Base-by-base conservation (phyloP, 1,140 invertebrate genomes). In the Tetragonula clypearis region DNA sequence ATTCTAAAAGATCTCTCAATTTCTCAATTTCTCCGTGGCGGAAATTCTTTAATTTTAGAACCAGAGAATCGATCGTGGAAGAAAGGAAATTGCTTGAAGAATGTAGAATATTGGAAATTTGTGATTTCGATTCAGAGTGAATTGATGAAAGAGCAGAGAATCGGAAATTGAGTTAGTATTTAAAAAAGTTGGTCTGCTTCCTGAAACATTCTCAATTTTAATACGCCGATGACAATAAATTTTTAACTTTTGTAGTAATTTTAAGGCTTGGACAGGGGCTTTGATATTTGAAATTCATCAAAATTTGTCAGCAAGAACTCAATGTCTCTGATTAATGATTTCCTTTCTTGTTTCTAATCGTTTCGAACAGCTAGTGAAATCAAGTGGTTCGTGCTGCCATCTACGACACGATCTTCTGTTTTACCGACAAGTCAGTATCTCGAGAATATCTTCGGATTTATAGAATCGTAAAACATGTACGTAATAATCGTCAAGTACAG, bases 371-470 rank as follows among this genome's bases (percentile, higher is more conserved):
- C 56, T 65, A 79, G 73, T 68, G 71, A 73, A 86, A 75, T 41
- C 65, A 58, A 68, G 55, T 60, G 85, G 15, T 65, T 62, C 53
- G 88, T 89, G 88, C 88, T 87, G 88, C 88, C 88, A 90, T 87
- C 88, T 90, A 72, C 77, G 58, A 19, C 12, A 2, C 35, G 15
- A 66, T 65, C 12, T 17, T 68, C 88, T 90, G 62, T 66, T 53
- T 90, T 90, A 90, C 86, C 88, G 86, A 89, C 86, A 14, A 68
- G 21, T 26, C 12, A 30, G 21, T 9, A 66, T 74, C n/a, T 19
- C 9, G 11, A 58, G 41, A 49, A 68, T 77, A 55, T n/a, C 14
- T 15, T 4, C 30, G 3, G 14, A 84, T 84, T 49, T 1, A 56
- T n/a, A 2, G 56, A 58, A 23, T 19, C 2, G 17, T 30, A 12